phyloP scores from a whole-genome alignment of 2,888 invertebrate species.

The Drosophila mimetica region DNA sequence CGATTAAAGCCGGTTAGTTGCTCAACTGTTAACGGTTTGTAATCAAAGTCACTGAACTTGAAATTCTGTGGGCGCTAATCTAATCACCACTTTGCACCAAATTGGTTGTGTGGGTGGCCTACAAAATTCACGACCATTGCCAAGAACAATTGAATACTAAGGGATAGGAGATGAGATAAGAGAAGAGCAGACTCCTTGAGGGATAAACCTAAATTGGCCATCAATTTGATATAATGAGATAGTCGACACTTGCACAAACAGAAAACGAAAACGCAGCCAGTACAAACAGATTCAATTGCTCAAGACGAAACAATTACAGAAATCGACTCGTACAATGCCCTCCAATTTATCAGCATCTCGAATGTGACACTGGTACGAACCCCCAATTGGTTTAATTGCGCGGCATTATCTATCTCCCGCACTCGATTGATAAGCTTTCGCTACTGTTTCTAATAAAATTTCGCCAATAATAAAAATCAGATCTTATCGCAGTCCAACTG shows the following conservation, averaged over 20 bases:
- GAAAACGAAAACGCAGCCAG: background rate
- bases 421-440: constrained; percentile 30
- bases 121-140: background rate
- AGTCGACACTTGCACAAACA: constrained; percentile 10
- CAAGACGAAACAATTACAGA: constrained; percentile 16
- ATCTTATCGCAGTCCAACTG: constrained; percentile 36
- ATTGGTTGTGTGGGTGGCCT: constrained; percentile 16
- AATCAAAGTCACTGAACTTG: constrained; percentile 59
- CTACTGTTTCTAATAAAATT: constrained; percentile 30
- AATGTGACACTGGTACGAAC: constrained; percentile 1
- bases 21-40: constrained; percentile 24
- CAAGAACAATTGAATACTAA: background rate
- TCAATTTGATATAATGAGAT: constrained; percentile 11
- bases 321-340: constrained; percentile 29
- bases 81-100: constrained; percentile 20
- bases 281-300: constrained; percentile 30
- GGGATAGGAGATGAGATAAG: too few species aligned
- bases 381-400: constrained; percentile 15
- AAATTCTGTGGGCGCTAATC: constrained; percentile 39
- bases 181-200: background rate
- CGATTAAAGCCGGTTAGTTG: constrained; percentile 39
- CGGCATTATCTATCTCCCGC: constrained; percentile 10
- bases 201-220: constrained; percentile 5
- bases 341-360: constrained; percentile 25
- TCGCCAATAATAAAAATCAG: constrained; percentile 35